Evolutionary conservation across 2,113 vertebrate genomes (phyloP), one percentile per base, ranked within the genome.

Genomic region (Gallinago jamesoni): DNA sequence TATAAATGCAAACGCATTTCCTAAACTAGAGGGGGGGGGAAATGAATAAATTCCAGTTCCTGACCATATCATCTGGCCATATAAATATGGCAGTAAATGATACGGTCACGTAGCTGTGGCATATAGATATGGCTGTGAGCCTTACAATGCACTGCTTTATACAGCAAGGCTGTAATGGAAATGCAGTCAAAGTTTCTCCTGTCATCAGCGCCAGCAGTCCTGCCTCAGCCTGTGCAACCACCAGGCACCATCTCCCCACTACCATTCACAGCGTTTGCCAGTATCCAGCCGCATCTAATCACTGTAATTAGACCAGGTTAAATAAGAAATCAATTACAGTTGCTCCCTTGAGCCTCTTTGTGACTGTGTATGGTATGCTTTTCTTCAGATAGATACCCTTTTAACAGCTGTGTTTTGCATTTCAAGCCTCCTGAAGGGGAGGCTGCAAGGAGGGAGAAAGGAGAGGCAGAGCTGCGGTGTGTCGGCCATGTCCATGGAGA

Each of bases 211-310:
- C 18, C n/a, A 37, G n/a, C 21, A 45, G 59, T 14, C 37, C 27
- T 50, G 52, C 60, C 48, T 50, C 62, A 59, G 48, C 39, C 41
- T 4, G 1, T 27, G 50, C 53, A 53, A 6, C 12, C 30, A 43
- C 52, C 0, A 0, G 23, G 27, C 2, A 1, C 25, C 63, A 35
- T 14, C 24, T 77, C 52, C 69, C n/a, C 0, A 0, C 31, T 39
- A 14, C 45, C 41, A 24, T 53, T 73, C 50, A 25, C 41, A 18
- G 27, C 3, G 0, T 52, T 89, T 2, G 0, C 60, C 28, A 25
- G 35, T 25, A 48, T 23, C 59, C 64, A 89, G 39, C 14, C 3
- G 0, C 53, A 81, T 31, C 9, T 59, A 68, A 59, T 74, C 35
- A 31, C 19, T 1, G 2, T 47, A 85, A 85, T 90, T 83, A 75